Conservation (phyloP, 2,888 invertebrate genomes). For the Pinctada fucata region DNA sequence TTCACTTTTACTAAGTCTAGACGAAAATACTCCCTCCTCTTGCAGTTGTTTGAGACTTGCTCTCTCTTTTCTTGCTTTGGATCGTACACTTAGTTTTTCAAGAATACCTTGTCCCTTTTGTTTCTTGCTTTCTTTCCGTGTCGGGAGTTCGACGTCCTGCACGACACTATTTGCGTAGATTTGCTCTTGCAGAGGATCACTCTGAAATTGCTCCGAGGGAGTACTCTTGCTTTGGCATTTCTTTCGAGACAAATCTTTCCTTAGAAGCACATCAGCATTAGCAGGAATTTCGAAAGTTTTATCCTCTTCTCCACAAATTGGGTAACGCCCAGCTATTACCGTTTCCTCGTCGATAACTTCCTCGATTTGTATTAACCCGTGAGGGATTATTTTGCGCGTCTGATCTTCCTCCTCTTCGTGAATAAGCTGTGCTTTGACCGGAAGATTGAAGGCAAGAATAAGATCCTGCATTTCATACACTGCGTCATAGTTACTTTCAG, state of each 20-base stretch:
- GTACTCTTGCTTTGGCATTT: constrained; percentile 36
- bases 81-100: constrained; percentile 66
- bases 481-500: constrained; percentile 65
- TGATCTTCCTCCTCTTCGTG: constrained; percentile 50
- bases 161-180: constrained; percentile 27
- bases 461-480: constrained; percentile 71
- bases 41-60: constrained; percentile 67
- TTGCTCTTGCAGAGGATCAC: constrained; percentile 9
- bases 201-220: constrained; percentile 3
- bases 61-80: constrained; percentile 64
- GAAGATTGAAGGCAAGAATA: constrained; percentile 66
- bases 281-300: constrained; percentile 53
- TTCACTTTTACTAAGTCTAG: constrained; percentile 61
- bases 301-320: constrained; percentile 45
- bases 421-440: constrained; percentile 67
- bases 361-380: constrained; percentile 62
- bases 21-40: constrained; percentile 68
- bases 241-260: constrained; percentile 46
- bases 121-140: constrained; percentile 61
- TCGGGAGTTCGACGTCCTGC: constrained; percentile 57
- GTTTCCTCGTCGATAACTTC: constrained; percentile 61
- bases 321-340: constrained; percentile 52
- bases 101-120: constrained; percentile 61
- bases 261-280: constrained; percentile 50
- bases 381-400: constrained; percentile 40